Evolutionary conservation across 2,113 vertebrate genomes (phyloP).

Genomic region (Danionella cerebrum): DNA sequence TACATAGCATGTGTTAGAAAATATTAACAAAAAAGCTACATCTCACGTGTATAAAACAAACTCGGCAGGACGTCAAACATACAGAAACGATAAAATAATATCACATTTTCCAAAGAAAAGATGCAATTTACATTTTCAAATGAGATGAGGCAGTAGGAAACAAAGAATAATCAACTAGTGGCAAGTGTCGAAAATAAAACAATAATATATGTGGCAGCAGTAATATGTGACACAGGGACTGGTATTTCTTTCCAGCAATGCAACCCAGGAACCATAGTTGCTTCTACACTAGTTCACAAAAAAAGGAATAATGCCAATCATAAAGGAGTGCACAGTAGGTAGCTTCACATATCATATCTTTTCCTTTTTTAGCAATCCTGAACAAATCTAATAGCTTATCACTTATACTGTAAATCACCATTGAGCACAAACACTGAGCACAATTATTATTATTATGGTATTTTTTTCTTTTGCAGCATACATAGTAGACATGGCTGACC

Average conservation of each 20-base stretch:
- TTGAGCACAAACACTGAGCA: constrained; percentile 62
- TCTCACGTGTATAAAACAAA: constrained; percentile 52
- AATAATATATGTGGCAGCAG: constrained; percentile 34
- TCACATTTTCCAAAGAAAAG: constrained; percentile 34
- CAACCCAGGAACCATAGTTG: constrained; percentile 46
- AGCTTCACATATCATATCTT: constrained; percentile 54
- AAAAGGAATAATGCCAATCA: constrained; percentile 49
- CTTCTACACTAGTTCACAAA: constrained; percentile 35
- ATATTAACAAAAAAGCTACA: constrained; percentile 40
- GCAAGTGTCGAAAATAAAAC: constrained; percentile 14
- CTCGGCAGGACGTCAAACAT: constrained; percentile 24
- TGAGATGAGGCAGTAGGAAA: constrained; percentile 1
- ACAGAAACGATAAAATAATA: constrained; percentile 39
- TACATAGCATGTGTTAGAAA: constrained; percentile 45
- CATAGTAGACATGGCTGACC: constrained; percentile 54
- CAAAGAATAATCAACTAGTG: not conserved
- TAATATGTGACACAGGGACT: constrained; percentile 59
- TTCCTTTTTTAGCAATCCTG: constrained; percentile 42
- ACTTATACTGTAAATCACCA: constrained; percentile 46
- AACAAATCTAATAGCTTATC: constrained; percentile 41
- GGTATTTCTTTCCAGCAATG: constrained; percentile 41
- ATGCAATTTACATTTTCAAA: not conserved
- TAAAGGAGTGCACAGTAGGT: constrained; percentile 56
- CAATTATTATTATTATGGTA: no score
- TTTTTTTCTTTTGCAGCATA: constrained; percentile 38